Evolutionary conservation across 2,888 invertebrate species (phyloP), one percentile per base, ranked within the genome.

Genomic region (Cristatella mucedo): DNA sequence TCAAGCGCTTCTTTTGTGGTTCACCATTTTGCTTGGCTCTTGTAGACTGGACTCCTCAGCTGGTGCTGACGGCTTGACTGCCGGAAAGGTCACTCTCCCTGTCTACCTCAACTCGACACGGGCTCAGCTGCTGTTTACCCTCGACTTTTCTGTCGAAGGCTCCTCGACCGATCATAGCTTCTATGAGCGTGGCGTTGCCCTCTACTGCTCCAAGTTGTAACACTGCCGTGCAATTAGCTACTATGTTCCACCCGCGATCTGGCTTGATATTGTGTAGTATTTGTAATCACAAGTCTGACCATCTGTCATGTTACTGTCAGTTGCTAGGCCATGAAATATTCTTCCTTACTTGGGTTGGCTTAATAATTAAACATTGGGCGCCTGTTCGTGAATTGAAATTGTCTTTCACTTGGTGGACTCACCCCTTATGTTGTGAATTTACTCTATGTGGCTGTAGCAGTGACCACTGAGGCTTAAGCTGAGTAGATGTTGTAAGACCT

Each of bases 61-160:
- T 5, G 5, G 11, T 9, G 21, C 33, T 4, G 21, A 19, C 19
- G 16, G 16, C 16, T 22, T 18, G 41, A 42, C 46, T 2, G 46
- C 49, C 3, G 44, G 42, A 21, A 55, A 79, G 62, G 74, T 95
- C 30, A 82, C 84, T 3, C 72, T 97, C 53, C 97, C 97, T 0
- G 89, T 97, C 43, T 97, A 97, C 69, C 73, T 97, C 59, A 97
- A 97, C 71, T 83, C 89, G 46, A 91, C 87, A 11, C 78, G 93
- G 50, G 80, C 83, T 1, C 93, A 93, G 66, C 73, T 91, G 43
- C 72, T 97, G 47, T 95, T 95, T 70, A 91, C 91, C 0, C 80
- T 97, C 42, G 85, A 93, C 55, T 76, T 97, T 63, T 81, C 84
- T 53, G 80, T 89, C 40, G 83, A 83, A 36, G 77, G 84, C 34